Percentiles rank a stretch among this genome's conserved stretches.
These are phyloP conservation scores for fruit fly (Drosophila melanogaster) DNA, from an alignment of 1,140 invertebrate species.

Conservation along the genomic window Release_6_plus_ISO1_MT NT_033777.3:25477001-25477500, in stretches of 20 bases:
- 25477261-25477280: constrained; percentile 96
- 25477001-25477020: constrained; percentile 1
- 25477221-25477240: constrained; percentile 93
- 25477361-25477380: constrained; percentile 94
- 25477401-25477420: constrained; percentile 95
- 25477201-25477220: constrained; percentile 93
- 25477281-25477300: constrained; percentile 96
- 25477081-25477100: constrained; percentile 18
- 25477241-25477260: constrained; percentile 93
- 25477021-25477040: constrained; percentile 9
- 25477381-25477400: constrained; percentile 94
- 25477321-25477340: constrained; percentile 96
- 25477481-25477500: constrained; percentile 43
- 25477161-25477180: constrained; percentile 93
- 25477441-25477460: constrained; percentile 84
- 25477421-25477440: constrained; percentile 91
- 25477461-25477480: constrained; percentile 53
- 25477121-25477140: constrained; percentile 92
- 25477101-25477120: constrained; percentile 92
- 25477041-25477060: background rate
- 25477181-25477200: constrained; percentile 90
- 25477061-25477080: background rate
- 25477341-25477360: constrained; percentile 93
- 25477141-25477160: constrained; percentile 95
- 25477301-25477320: constrained; percentile 94